Evolutionary conservation across 2,888 invertebrate species (phyloP).

Genomic region (Drosophila testacea): DNA sequence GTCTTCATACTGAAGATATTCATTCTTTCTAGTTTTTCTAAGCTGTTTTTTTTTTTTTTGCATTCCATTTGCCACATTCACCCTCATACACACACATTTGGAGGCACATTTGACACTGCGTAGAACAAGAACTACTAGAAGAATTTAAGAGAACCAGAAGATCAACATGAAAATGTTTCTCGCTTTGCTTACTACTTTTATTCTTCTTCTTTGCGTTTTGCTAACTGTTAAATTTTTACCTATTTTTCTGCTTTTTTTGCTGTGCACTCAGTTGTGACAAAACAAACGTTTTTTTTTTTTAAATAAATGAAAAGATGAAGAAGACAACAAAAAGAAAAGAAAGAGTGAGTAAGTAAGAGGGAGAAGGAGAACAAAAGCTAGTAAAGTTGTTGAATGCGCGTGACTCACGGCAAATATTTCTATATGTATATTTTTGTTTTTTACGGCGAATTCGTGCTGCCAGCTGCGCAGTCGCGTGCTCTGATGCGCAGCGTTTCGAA

Average conservation of each 20-base stretch:
- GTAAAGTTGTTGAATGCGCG: constrained; percentile 21
- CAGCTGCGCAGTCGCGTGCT: constrained; percentile 54
- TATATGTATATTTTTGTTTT: not conserved
- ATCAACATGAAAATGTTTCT: constrained; percentile 24
- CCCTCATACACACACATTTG: constrained; percentile 1
- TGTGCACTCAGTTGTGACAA: constrained; percentile 45
- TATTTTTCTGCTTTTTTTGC: constrained; percentile 16
- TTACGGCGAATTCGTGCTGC: constrained; percentile 42
- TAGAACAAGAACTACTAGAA: constrained; percentile 14
- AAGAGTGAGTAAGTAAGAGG: not conserved
- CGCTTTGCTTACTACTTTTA: constrained; percentile 15
- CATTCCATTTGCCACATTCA: constrained; percentile 21
- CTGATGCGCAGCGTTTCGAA: constrained; percentile 20
- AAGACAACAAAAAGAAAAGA: not conserved
- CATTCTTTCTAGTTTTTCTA: no score
- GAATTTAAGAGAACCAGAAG: constrained; percentile 25
- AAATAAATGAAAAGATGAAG: constrained; percentile 4
- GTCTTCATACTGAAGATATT: no score
- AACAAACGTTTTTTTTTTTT: constrained; percentile 4
- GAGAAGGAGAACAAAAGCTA: constrained; percentile 6
- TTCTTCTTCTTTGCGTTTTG: constrained; percentile 35
- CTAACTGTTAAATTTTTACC: constrained; percentile 46
- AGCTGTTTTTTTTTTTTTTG: constrained; percentile 9
- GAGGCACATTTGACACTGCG: constrained; percentile 25
- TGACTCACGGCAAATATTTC: constrained; percentile 44